Evolutionary conservation across 2,113 vertebrate species (phyloP).

Genomic region (Poecilia latipinna): DNA sequence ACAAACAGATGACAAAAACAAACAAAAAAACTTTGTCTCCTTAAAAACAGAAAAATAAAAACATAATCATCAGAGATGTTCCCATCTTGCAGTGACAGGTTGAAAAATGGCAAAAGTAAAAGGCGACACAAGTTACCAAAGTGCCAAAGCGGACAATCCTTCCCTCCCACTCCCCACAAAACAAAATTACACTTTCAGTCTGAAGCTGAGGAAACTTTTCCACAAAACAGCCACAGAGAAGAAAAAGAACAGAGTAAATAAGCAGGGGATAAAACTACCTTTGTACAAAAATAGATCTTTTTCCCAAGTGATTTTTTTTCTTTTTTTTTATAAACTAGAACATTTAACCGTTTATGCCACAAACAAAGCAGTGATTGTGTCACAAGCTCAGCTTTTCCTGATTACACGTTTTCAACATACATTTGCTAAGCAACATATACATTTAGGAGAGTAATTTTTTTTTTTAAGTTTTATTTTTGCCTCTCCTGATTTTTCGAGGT

Average conservation of each 20-base stretch:
- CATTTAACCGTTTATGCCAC: constrained; percentile 68
- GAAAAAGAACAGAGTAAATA: constrained; percentile 68
- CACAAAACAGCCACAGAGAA: constrained; percentile 74
- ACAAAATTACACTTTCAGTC: constrained; percentile 35
- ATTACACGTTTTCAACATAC: constrained; percentile 58
- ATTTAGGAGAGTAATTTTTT: constrained; percentile 54
- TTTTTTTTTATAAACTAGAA: constrained; percentile 40
- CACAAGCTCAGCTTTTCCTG: constrained; percentile 71
- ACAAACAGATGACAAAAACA: constrained; percentile 76
- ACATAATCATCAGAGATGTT: constrained; percentile 65
- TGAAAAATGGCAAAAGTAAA: constrained; percentile 65
- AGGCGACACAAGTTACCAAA: constrained; percentile 66
- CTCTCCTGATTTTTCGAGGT: constrained; percentile 46
- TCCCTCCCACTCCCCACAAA: constrained; percentile 4
- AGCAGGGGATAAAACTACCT: constrained; percentile 82
- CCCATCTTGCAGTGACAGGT: constrained; percentile 65
- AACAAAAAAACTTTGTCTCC: constrained; percentile 35
- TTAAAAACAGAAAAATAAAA: constrained; percentile 70
- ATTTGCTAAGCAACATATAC: constrained; percentile 71
- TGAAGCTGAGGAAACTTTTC: constrained; percentile 72
- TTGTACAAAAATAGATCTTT: constrained; percentile 87
- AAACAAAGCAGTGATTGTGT: constrained; percentile 81
- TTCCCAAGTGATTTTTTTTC: constrained; percentile 62
- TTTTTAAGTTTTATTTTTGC: constrained; percentile 3
- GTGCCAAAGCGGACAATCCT: constrained; percentile 47